These are phyloP conservation scores for Microcebus tavaratra DNA, from an alignment of 2,113 vertebrate genomes.

Conservation along the genomic window DNA sequence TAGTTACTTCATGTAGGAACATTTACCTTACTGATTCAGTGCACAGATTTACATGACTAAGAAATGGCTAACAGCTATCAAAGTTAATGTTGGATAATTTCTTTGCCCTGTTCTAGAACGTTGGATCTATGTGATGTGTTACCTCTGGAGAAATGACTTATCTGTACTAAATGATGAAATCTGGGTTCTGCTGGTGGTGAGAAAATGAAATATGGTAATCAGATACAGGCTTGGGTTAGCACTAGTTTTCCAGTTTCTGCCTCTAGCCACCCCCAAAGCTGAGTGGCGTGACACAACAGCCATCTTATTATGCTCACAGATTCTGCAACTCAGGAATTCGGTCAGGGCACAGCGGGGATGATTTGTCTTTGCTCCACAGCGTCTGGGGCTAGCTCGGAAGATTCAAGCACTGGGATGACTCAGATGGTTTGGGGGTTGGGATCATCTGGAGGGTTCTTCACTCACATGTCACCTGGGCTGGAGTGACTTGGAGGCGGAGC, in stretches of 20 bases:
- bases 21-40: background rate
- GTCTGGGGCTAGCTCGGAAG: background rate
- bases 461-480: background rate
- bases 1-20: background rate
- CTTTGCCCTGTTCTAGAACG: background rate
- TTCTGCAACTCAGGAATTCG: background rate
- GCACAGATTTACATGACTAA: background rate
- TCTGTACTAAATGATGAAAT: background rate
- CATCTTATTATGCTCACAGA: background rate
- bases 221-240: background rate
- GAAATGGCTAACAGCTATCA: background rate
- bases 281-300: background rate
- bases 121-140: background rate
- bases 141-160: background rate
- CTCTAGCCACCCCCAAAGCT: background rate
- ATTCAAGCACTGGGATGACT: background rate
- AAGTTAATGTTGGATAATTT: background rate
- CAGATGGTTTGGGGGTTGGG: background rate
- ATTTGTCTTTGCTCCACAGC: constrained; percentile 20
- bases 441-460: background rate
- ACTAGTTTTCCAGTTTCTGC: background rate
- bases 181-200: background rate
- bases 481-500: background rate
- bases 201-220: background rate
- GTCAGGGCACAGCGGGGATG: background rate